Evolutionary conservation across 2,888 invertebrate genomes (phyloP), one percentile per base, ranked within the genome.

Genomic region (Panzeria rudis): DNA sequence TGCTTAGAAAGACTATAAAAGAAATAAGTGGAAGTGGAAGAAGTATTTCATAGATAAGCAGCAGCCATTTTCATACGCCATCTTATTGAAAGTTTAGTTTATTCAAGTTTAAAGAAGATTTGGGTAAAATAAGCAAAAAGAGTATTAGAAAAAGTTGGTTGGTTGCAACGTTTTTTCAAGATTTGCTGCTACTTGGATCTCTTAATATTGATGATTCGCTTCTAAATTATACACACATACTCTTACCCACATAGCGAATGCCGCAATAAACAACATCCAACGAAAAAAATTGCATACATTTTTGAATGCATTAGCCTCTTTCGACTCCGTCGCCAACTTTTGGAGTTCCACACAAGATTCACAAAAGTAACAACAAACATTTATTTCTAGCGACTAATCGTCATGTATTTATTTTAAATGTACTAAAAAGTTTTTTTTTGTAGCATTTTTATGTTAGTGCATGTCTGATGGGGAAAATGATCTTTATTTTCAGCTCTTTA

Each of bases 151-250:
- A 25, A 38, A 66, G 20, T 35, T 88, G 87, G 11, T 11, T 52
- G 23, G 87, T 87, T 86, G 17, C n/a, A 35, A 32, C 5, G 88
- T 88, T 66, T 62, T 11, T 44, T 88, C 87, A 87, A 89, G 90
- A 89, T 89, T 90, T 88, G 87, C 87, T 89, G 87, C 87, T 86
- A 20, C 13, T 25, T 15, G 79, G 69, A 84, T 86, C 81, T 83
- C 64, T 78, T 47, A 84, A 76, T 83, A 87, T 80, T 73, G 80
- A 77, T 56, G 54, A 82, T 50, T 32, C 61, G 54, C 50, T 50
- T 44, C 25, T 15, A 25, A 59, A 23, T 23, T n/a, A 38, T 17
- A 64, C 54, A 61, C 41, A 47, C 50, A 73, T 11, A 52, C 38
- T 47, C 15, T n/a, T 29, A 15, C 20, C 29, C 47, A 4, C 25